Evolutionary conservation across 2,113 vertebrate genomes (phyloP), one percentile per base, ranked within the genome.

Genomic region (Rhea pennata): DNA sequence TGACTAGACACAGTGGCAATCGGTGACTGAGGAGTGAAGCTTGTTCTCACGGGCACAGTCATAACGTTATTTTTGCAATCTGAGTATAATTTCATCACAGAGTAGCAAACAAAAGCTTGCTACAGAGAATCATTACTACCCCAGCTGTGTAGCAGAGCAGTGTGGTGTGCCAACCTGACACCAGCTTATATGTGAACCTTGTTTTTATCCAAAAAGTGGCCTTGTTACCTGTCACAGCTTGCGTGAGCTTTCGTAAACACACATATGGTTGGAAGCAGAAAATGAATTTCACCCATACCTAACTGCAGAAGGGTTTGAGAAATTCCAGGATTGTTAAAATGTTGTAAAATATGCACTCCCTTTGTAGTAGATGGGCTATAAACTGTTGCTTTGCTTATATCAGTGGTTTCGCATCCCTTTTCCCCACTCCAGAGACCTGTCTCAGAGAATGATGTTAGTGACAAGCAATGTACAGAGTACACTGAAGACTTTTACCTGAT

Each of bases 391-490:
- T 50, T 64, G n/a, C 17, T 29, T 20, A 15, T 15, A 20, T 50
- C 12, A 86, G 8, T n/a, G 13, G 26, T 24, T 89, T 87, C 74
- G 62, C 24, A 54, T 1, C 2, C 2, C 3, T 16, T 33, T 8
- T 69, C 4, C 22, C 9, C 8, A 22, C 8, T 10, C 8, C 26
- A 74, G 51, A 9, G 24, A 27, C 7, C 4, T 36, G 1, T 20
- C 5, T 12, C 12, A 84, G 2, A 0, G 1, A 77, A 61, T 5
- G 31, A 2, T 58, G 14, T 58, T 40, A 67, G 15, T 36, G 50
- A n/a, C 29, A 77, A 83, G 6, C 23, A 36, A 36, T 36, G 13
- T 79, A 12, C 4, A 64, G n/a, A 21, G 5, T 64, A 71, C 84
- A 74, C 40, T 58, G 9, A 36, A 48, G 36, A 24, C 3, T 84